Evolutionary conservation across 2,113 vertebrate genomes (phyloP), one percentile per base, ranked within the genome.

Genomic region (Trogon melanurus): DNA sequence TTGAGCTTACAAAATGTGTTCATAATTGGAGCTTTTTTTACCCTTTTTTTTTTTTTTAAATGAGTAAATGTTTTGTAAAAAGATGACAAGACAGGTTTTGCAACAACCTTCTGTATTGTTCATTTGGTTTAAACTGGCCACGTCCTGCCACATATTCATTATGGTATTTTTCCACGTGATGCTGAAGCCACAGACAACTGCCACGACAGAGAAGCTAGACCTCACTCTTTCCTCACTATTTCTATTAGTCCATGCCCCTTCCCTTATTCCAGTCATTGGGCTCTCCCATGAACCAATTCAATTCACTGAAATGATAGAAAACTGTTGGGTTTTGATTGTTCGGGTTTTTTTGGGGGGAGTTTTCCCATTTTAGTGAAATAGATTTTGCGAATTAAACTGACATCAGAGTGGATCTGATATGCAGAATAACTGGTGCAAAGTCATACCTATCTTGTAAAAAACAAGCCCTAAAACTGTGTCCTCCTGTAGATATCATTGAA

Each of bases 281-380:
- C 21, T 91, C 19, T 88, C 53, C 16, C 45, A n/a, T 13, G 14
- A 75, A 32, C 21, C 38, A 82, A 7, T 79, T 79, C 73, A 58
- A 71, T 74, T 88, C 36, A 38, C 32, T 75, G 44, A 57, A 85
- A 54, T 26, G 57, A 30, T 5, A 54, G 56, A 79, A 92, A 88
- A 85, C 12, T 23, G 7, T 85, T 36, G 36, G 36, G 36, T 41
- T 41, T 41, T 41, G 41, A 41, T 41, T 41, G 41, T 41, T 18
- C 61, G 22, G 22, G 1, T 0, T 1, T 29, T 69, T 45, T 13
- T 9, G 36, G 36, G 36, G 36, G 36, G 36, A 36, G 36, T 7
- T 6, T 5, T 11, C 8, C 17, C 7, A 22, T 83, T 79, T 72
- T 79, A 7, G 22, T 41, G 41, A 41, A 41, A 41, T 41, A 41